A percentile compares a stretch with the other conserved stretches of the same genome.
These are phyloP conservation scores for Struthidea cinerea DNA, from an alignment of 2,113 vertebrate genomes.

Conservation along the genomic window DNA sequence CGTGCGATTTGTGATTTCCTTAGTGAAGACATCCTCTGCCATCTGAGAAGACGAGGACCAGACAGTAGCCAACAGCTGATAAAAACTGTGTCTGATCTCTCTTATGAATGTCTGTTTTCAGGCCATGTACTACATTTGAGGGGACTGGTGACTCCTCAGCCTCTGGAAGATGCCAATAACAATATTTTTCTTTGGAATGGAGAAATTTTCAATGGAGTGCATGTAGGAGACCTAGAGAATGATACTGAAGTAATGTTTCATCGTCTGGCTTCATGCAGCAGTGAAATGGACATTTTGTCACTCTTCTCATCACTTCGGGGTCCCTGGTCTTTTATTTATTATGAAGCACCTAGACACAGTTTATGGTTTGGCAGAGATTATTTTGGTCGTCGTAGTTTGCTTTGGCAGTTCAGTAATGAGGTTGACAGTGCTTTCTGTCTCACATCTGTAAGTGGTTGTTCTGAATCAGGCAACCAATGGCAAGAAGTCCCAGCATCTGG, in stretches of 20 bases:
- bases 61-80: slow-evolving; percentile 70
- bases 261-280: slow-evolving; percentile 69
- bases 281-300: slow-evolving; percentile 74
- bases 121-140: slow-evolving; percentile 90
- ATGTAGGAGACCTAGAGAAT: slow-evolving; percentile 75
- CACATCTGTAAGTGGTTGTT: slow-evolving; percentile 75
- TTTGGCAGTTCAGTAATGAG: slow-evolving; percentile 79
- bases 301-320: slow-evolving; percentile 80
- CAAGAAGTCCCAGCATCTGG: slow-evolving; percentile 87
- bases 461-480: slow-evolving; percentile 62
- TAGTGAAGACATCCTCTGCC: slow-evolving; percentile 51
- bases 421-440: slow-evolving; percentile 64
- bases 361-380: slow-evolving; percentile 97
- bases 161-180: slow-evolving; percentile 75
- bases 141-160: slow-evolving; percentile 83
- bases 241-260: slow-evolving; percentile 81
- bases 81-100: not conserved
- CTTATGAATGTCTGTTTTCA: slow-evolving; percentile 85
- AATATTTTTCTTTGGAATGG: slow-evolving; percentile 93
- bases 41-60: slow-evolving; percentile 83
- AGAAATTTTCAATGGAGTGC: slow-evolving; percentile 86
- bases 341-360: slow-evolving; percentile 76
- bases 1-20: not conserved
- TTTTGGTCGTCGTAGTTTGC: slow-evolving; percentile 90
- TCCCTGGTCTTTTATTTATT: slow-evolving; percentile 92